These are phyloP conservation scores for Bovichtus variegatus DNA, from an alignment of 2,797 vertebrate species.

Conservation along the genomic window DNA sequence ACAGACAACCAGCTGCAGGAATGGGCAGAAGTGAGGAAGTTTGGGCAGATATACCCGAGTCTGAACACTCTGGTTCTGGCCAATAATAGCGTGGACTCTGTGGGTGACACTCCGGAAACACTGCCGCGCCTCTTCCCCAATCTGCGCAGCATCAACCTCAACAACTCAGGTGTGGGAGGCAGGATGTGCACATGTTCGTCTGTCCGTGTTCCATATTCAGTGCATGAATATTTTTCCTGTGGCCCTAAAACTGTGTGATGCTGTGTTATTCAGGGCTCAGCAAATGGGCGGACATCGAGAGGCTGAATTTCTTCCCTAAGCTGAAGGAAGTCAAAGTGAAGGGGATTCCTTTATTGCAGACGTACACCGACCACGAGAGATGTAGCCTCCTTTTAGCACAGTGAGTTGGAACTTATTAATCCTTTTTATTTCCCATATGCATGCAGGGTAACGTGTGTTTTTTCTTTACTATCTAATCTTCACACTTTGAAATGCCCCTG, in stretches of 20 bases:
- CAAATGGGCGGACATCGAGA: conserved; percentile 95
- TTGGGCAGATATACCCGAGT: conserved; percentile 93
- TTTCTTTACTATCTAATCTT: background rate
- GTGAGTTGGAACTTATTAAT: conserved; percentile 67
- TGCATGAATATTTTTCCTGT: background rate
- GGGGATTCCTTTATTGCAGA: conserved; percentile 94
- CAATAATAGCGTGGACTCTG: conserved; percentile 91
- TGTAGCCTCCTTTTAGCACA: conserved; percentile 92
- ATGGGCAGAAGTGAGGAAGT: conserved; percentile 94
- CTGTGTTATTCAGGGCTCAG: conserved; percentile 86
- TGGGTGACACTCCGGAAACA: conserved; percentile 89
- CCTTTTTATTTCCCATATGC: too few relatives aligned
- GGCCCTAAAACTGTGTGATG: background rate
- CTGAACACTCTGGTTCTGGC: conserved; percentile 93
- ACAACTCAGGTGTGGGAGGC: conserved; percentile 91
- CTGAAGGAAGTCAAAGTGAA: conserved; percentile 93
- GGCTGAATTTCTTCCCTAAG: conserved; percentile 94
- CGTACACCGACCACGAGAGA: conserved; percentile 92
- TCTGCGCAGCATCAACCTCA: conserved; percentile 94
- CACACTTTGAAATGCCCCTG: background rate
- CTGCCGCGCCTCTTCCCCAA: conserved; percentile 92
- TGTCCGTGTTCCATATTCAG: accelerated
- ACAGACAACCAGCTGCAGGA: conserved; percentile 96
- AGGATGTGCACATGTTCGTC: background rate
- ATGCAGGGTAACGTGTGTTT: background rate